A percentile compares a stretch with the other conserved stretches of the same genome.
Conservation (phyloP, 2,888 invertebrate genomes). For the Polylopha cassiicola region DNA sequence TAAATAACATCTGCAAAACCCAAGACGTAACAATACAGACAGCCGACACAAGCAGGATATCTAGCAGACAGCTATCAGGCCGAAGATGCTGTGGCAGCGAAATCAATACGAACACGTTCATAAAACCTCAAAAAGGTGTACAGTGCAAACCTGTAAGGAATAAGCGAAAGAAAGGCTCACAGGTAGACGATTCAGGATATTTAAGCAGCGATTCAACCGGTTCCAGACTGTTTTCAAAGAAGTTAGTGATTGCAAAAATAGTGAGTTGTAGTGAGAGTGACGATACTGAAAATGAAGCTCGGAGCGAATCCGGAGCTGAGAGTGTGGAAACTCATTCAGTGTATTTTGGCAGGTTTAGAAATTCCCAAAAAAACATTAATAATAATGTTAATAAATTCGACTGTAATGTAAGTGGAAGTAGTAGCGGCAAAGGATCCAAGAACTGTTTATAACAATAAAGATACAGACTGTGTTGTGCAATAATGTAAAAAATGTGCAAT, state of each 20-base stretch:
- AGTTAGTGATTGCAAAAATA: slow-evolving; percentile 68
- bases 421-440: slow-evolving; percentile 35
- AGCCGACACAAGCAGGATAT: slow-evolving; percentile 41
- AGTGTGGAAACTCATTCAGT: slow-evolving; percentile 92
- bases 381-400: slow-evolving; percentile 35
- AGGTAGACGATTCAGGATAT: slow-evolving; percentile 88
- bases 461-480: slow-evolving; percentile 39
- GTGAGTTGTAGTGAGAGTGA: slow-evolving; percentile 84
- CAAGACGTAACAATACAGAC: slow-evolving; percentile 27
- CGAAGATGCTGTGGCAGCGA: slow-evolving; percentile 30
- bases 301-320: slow-evolving; percentile 92
- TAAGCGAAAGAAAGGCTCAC: slow-evolving; percentile 55
- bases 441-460: slow-evolving; percentile 33
- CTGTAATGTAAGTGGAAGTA: slow-evolving; percentile 37
- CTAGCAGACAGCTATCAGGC: slow-evolving; percentile 39
- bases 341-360: slow-evolving; percentile 86
- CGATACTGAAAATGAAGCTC: slow-evolving; percentile 87
- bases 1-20: slow-evolving; percentile 33
- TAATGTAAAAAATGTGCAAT: slow-evolving; percentile 50
- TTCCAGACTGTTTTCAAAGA: slow-evolving; percentile 65
- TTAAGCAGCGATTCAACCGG: slow-evolving; percentile 88
- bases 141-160: slow-evolving; percentile 42
- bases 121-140: slow-evolving; percentile 49
- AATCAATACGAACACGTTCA: slow-evolving; percentile 63
- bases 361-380: slow-evolving; percentile 48